These are phyloP conservation scores for Antrozous pallidus DNA, from an alignment of 2,797 vertebrate species.

Conservation along the genomic window DNA sequence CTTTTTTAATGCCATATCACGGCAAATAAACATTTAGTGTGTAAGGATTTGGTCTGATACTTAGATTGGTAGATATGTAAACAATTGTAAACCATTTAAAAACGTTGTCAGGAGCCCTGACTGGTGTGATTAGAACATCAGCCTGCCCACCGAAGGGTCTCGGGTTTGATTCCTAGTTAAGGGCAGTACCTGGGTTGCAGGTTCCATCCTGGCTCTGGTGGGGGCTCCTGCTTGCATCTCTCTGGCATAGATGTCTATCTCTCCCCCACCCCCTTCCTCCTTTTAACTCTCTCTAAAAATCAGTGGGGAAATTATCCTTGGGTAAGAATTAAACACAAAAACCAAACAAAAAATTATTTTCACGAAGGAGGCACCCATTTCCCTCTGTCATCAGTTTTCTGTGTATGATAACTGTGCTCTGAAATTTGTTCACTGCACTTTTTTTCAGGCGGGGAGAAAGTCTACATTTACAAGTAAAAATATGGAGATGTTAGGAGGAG, in stretches of 20 bases:
- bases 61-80: not conserved
- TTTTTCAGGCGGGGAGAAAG: not conserved
- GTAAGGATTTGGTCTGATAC: not conserved
- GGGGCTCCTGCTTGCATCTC: rapidly evolving
- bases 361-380: not conserved
- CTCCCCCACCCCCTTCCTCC: not conserved
- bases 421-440: not conserved
- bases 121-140: not conserved
- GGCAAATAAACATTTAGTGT: not conserved
- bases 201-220: not conserved
- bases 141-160: not conserved
- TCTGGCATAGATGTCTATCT: not conserved
- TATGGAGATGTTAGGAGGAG: not conserved
- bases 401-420: not conserved
- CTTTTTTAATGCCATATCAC: not conserved
- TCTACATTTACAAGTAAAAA: not conserved
- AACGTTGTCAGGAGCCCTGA: not conserved
- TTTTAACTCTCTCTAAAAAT: not conserved
- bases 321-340: not conserved
- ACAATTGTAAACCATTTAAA: not conserved
- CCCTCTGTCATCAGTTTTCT: not conserved
- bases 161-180: not conserved
- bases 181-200: not conserved
- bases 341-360: not conserved
- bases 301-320: not conserved